Evolutionary conservation across 2,113 vertebrate species (phyloP), one percentile per base, ranked within the genome.

Genomic region (Alaudala cheleensis): DNA sequence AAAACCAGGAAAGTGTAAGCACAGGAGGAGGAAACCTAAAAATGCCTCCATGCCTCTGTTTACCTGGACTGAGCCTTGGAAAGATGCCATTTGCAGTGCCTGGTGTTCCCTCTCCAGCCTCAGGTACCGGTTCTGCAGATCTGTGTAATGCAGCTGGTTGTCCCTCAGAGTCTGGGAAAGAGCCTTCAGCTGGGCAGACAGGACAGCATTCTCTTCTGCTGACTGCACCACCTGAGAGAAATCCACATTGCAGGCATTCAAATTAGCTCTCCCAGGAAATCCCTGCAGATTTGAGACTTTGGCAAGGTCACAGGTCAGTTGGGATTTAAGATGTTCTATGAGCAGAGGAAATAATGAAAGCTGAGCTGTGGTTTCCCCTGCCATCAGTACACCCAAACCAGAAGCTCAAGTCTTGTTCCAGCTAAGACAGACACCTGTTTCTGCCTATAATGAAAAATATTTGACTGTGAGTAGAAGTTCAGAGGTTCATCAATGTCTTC

Each of bases 131-230:
- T 97, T 98, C 57, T 99, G 98, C 86, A 98, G 88, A 29, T 98
- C 98, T 23, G 71, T 88, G 84, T 98, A 97, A 73, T 70, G 97
- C 33, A 97, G 89, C 91, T 98, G 98, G 20, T 97, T 98, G 70
- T 99, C 99, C 78, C 97, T 98, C 42, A 99, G 96, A 18, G 98
- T 98, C 88, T 98, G 98, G 8, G 98, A 98, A 10, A 99, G 96
- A 1, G 95, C 74, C 84, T 98, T 98, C 72, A 99, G 65, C 94
- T 99, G 98, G 71, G 97, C 95, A 26, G 98, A 97, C 25, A 98
- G 92, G 0, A 97, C 74, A 18, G 93, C 93, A 67, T 98, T 99
- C 96, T 99, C 98, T 94, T 99, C 98, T 45, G 97, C 72, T 3
- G 96, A 94, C 96, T 98, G 98, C 96, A 98, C 96, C 64, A 98